Base-by-base conservation (phyloP, 2,113 vertebrate genomes). In the Eonycteris spelaea region DNA sequence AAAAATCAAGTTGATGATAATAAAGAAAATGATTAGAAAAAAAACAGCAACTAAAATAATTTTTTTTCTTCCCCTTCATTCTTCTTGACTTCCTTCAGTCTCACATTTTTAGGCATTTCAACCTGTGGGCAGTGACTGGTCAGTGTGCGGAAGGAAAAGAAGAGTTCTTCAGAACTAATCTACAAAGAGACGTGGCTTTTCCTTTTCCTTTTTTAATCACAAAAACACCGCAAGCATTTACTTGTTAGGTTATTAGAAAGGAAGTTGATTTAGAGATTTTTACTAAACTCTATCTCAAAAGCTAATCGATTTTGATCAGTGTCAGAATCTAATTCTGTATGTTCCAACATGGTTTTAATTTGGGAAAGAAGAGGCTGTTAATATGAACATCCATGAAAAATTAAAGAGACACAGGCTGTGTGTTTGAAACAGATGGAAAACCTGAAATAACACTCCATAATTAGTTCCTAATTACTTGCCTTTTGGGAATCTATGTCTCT, bases 361-460 rank as follows among this genome's bases (percentile, higher is more conserved):
- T 97, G 96, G 98, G 96, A 97, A 97, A 98, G 94, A 98, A 98
- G 95, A 98, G 88, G 95, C 90, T 98, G 96, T 98, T 98, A 98
- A 98, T 98, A 98, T 97, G 98, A 98, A 98, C 97, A 98, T 97
- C 75, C 96, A 98, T 97, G 97, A 98, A 98, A 98, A 97, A 97
- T 98, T 98, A 98, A 98, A 98, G 98, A 98, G 97, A 98, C 85
- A 91, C 89, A 97, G 97, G 90, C 97, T 98, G 86, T 97, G 96
- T 97, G 98, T 97, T 98, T 98, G 94, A 95, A 98, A 98, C 98
- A 98, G 98, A 98, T 98, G 98, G 98, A 97, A 98, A 98, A 98
- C 97, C 98, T 97, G 96, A 98, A 98, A 98, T 97, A 97, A 98
- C 87, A 93, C 96, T 98, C 92, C 67, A 87, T 98, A 97, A 95